A percentile compares a stretch with the other conserved stretches of the same genome.
Conservation (phyloP, 2,113 vertebrate genomes). For the Sceloporus undulatus region DNA sequence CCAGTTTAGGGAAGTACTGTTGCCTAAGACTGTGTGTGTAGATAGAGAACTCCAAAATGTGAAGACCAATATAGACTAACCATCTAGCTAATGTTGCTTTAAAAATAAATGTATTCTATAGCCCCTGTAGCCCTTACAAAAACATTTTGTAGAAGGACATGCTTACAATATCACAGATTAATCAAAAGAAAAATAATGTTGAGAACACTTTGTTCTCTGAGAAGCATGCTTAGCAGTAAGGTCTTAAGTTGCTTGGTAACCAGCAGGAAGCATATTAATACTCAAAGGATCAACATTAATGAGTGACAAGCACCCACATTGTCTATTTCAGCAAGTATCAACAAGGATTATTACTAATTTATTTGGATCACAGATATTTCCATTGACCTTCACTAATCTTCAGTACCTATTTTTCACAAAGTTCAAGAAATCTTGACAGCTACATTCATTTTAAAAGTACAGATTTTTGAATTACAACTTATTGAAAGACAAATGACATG, state of each 20-base stretch:
- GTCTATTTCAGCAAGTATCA: constrained; percentile 66
- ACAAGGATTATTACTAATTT: constrained; percentile 57
- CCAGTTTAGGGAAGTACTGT: neutral
- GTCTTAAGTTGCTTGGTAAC: constrained; percentile 72
- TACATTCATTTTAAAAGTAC: neutral
- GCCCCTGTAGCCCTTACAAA: neutral
- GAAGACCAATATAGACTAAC: neutral
- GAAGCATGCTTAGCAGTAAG: constrained; percentile 60
- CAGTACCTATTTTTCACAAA: neutral
- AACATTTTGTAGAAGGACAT: constrained; percentile 9
- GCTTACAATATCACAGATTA: constrained; percentile 31
- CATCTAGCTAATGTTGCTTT: neutral
- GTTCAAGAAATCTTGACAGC: neutral
- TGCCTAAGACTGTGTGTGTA: neutral
- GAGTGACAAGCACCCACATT: constrained; percentile 69
- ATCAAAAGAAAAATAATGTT: constrained; percentile 35
- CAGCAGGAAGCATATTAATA: constrained; percentile 58
- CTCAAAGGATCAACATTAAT: constrained; percentile 62
- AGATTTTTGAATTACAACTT: constrained; percentile 28
- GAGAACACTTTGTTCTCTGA: constrained; percentile 55
- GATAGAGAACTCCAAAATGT: neutral
- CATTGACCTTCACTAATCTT: constrained; percentile 30
- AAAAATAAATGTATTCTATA: neutral
- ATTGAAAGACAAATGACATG: neutral
- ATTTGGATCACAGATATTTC: constrained; percentile 50